Conservation (phyloP, 2,113 vertebrate genomes). For the Dunckerocampus dactyliophorus region DNA sequence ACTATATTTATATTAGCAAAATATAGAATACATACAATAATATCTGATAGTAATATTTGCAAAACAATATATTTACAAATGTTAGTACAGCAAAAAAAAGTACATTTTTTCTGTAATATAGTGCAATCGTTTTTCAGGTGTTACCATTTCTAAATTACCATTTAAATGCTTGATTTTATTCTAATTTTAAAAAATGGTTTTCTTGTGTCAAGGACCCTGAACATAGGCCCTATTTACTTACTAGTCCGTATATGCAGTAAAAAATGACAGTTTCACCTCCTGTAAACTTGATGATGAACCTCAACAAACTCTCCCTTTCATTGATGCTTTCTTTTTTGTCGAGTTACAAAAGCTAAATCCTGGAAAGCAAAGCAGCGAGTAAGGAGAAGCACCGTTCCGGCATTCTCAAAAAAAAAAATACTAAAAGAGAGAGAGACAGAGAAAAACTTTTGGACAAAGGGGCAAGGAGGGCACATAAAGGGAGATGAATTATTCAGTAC, state of each 20-base stretch:
- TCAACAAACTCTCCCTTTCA: constrained; percentile 66
- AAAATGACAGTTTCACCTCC: neutral
- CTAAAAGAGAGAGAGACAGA: constrained; percentile 59
- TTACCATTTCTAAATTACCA: too few species aligned
- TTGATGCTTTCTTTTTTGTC: constrained; percentile 71
- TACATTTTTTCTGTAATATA: too few species aligned
- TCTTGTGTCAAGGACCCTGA: neutral
- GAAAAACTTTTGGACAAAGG: constrained; percentile 78
- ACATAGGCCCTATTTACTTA: neutral
- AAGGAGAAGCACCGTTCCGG: constrained; percentile 50
- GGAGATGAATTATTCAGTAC: constrained; percentile 80
- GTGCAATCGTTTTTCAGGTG: too few species aligned
- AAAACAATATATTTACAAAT: too few species aligned
- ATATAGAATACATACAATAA: too few species aligned
- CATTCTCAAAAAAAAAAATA: constrained; percentile 79
- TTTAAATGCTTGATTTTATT: neutral
- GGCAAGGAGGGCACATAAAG: constrained; percentile 74
- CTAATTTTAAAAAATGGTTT: neutral
- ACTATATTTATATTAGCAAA: neutral
- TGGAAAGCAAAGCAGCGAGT: constrained; percentile 52
- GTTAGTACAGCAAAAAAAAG: too few species aligned
- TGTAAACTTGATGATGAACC: constrained; percentile 90
- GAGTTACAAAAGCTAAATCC: constrained; percentile 77
- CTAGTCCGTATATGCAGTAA: too few species aligned
- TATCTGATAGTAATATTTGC: too few species aligned